phyloP scores from a whole-genome alignment of 2,113 vertebrate species.

The Ictalurus punctatus region DNA sequence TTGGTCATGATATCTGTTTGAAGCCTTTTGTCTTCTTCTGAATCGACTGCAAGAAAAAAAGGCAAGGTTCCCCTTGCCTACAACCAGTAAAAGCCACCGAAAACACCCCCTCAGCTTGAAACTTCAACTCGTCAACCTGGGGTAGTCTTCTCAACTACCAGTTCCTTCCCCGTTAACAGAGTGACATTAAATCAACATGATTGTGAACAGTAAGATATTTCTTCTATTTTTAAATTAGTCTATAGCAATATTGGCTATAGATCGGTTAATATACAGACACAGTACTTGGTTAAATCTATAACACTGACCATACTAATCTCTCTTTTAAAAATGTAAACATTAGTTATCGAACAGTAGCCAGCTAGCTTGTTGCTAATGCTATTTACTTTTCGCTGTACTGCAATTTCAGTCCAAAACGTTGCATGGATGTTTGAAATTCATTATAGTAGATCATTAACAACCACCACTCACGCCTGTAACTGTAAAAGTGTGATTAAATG shows the following conservation, averaged over 20 bases:
- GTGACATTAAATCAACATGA: neutral
- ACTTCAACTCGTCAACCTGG: neutral
- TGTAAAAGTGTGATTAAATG: neutral
- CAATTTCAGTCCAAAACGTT: neutral
- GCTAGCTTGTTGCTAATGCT: neutral
- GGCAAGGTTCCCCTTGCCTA: neutral
- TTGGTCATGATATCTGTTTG: neutral
- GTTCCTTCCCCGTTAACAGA: neutral
- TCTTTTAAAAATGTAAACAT: neutral
- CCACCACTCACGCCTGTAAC: neutral
- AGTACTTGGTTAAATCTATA: neutral
- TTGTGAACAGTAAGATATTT: neutral
- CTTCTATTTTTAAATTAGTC: neutral
- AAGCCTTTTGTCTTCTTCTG: neutral
- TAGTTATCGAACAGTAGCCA: neutral
- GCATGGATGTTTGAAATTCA: neutral
- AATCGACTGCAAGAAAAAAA: neutral
- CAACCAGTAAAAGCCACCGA: neutral
- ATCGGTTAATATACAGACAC: neutral
- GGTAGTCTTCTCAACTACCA: neutral
- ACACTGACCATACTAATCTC: neutral
- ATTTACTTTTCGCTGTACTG: neutral
- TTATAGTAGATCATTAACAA: neutral
- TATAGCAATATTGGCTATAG: neutral
- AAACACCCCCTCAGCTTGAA: neutral